Percentiles rank a stretch among this genome's conserved stretches.
These are phyloP conservation scores for Hemicrepidius hirtus DNA, from an alignment of 2,888 invertebrate species.

Conservation along the genomic window DNA sequence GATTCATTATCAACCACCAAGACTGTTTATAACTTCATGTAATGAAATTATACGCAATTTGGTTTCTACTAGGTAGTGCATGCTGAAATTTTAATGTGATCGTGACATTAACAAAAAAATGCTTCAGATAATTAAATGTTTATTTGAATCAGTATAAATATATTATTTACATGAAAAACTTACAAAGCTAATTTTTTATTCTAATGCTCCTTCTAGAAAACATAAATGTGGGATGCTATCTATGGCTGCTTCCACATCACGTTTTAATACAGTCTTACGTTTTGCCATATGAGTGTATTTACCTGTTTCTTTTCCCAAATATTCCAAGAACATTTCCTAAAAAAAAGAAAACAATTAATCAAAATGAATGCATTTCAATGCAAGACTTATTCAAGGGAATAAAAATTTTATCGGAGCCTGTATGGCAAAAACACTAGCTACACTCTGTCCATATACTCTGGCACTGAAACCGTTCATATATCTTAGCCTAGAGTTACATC, in stretches of 20 bases:
- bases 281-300: slow-evolving; percentile 83
- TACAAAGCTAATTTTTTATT: slow-evolving; percentile 61
- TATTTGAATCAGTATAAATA: slow-evolving; percentile 28
- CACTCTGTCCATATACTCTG: too few relatives aligned
- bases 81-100: slow-evolving; percentile 34
- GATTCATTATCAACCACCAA: slow-evolving; percentile 45
- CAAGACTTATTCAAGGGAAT: neutral
- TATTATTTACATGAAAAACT: slow-evolving; percentile 9
- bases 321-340: slow-evolving; percentile 90
- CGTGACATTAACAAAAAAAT: slow-evolving; percentile 24
- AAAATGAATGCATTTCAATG: neutral
- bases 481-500: too few relatives aligned
- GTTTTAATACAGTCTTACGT: slow-evolving; percentile 88
- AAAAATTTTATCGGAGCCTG: too few relatives aligned
- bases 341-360: neutral
- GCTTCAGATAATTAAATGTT: slow-evolving; percentile 17
- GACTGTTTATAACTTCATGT: slow-evolving; percentile 1
- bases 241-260: slow-evolving; percentile 87
- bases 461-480: too few relatives aligned
- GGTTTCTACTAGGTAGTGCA: slow-evolving; percentile 26
- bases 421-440: too few relatives aligned
- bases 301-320: slow-evolving; percentile 85
- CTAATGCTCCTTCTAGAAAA: slow-evolving; percentile 89
- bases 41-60: slow-evolving; percentile 64
- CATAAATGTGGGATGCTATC: slow-evolving; percentile 86